Conservation (phyloP, 2,888 invertebrate species). For the Entomobrya multifasciata region DNA sequence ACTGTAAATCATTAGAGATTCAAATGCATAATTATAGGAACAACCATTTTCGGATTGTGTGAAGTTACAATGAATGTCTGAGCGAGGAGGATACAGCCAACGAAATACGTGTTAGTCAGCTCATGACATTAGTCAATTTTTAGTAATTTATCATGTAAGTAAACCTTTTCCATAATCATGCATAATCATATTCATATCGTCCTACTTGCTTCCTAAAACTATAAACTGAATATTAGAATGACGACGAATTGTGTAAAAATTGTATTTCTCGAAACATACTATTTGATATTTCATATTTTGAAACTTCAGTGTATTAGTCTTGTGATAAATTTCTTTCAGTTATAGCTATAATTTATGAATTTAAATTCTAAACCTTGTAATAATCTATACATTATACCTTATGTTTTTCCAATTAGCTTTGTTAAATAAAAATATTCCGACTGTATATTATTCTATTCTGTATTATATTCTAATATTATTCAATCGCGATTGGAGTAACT, state of each 20-base stretch:
- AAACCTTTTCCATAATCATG: constrained; percentile 59
- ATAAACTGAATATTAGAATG: background rate
- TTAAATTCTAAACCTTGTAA: background rate
- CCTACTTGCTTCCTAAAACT: constrained; percentile 51
- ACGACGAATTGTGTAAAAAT: background rate
- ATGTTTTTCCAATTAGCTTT: background rate
- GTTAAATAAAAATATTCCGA: too few species aligned
- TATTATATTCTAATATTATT: too few species aligned
- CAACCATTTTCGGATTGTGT: too few species aligned
- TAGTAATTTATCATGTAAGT: background rate
- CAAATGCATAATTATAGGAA: too few species aligned
- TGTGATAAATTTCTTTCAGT: constrained; percentile 46
- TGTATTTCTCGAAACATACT: background rate
- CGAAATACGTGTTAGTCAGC: background rate
- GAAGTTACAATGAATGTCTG: background rate
- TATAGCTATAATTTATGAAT: background rate
- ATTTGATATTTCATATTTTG: constrained; percentile 15
- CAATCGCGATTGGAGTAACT: too few species aligned
- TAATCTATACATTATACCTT: background rate
- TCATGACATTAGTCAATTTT: background rate
- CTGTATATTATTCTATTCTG: too few species aligned
- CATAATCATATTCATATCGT: constrained; percentile 62
- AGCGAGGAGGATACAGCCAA: background rate
- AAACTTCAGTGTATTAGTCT: constrained; percentile 49
- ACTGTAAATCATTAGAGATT: background rate